Conservation (phyloP, 2,797 vertebrate genomes). For the Scarus forsteni region DNA sequence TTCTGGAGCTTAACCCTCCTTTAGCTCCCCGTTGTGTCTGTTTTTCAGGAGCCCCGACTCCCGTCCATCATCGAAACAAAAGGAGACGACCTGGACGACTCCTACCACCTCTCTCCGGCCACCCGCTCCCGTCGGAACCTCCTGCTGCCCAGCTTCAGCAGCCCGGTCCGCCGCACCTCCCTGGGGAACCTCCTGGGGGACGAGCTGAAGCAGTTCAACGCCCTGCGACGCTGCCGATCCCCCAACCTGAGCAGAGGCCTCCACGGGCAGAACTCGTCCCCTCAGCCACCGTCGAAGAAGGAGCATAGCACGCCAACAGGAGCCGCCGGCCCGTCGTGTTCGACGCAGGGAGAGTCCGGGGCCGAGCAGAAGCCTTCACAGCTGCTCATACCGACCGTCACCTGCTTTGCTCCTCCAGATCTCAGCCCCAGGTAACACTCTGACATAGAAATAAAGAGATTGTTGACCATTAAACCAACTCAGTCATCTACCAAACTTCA, state of each 20-base stretch:
- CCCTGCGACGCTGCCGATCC: constrained; percentile 87
- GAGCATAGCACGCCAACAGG: constrained; percentile 47
- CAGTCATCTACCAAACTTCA: no score
- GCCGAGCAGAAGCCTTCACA: constrained; percentile 83
- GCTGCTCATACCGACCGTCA: constrained; percentile 91
- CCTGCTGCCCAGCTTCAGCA: constrained; percentile 89
- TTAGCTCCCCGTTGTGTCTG: background rate
- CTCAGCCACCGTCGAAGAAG: constrained; percentile 74
- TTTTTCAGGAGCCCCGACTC: constrained; percentile 81
- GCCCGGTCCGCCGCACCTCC: constrained; percentile 88
- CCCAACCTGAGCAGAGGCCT: constrained; percentile 82
- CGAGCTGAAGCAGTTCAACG: constrained; percentile 90
- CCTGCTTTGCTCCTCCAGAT: constrained; percentile 86
- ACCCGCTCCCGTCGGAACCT: constrained; percentile 84
- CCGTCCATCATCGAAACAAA: constrained; percentile 87
- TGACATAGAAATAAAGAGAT: no score
- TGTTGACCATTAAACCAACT: no score
- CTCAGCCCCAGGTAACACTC: constrained; percentile 91
- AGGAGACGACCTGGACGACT: constrained; percentile 79
- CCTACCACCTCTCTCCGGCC: constrained; percentile 83
- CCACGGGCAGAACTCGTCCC: constrained; percentile 81
- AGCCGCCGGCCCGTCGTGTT: constrained; percentile 24
- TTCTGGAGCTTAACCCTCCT: background rate
- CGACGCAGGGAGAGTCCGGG: constrained; percentile 16
- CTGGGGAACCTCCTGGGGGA: constrained; percentile 92